Base-by-base conservation (phyloP, 2,888 invertebrate species). In the Macaria notata region DNA sequence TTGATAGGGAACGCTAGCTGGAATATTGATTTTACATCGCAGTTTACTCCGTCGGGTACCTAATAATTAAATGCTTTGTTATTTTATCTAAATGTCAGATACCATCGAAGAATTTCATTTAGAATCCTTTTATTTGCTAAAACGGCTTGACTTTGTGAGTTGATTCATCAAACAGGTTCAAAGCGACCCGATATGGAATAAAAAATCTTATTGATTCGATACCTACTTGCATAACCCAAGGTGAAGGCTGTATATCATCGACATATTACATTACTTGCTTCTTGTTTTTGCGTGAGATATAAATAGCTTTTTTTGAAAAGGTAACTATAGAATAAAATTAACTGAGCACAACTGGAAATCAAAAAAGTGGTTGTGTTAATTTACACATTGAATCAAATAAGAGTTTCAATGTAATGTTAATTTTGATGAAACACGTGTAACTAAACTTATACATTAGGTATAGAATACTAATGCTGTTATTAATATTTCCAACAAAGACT, bases 131-230 rank as follows among this genome's bases (percentile, higher is more conserved):
- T 54, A 43, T 56, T 47, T 43, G 19, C 8, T 41, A 31, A 9
- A 29, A 29, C 9, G 38, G 33, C 3, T 48, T 46, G 53, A 49
- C 42, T 38, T 53, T 58, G 31, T 53, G 42, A 43, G 36, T 53
- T 49, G 36, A 43, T 49, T 53, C 46, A 36, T 53, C 50, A 59
- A 62, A 59, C 59, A 56, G 59, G 62, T 62, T 51, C 56, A 51
- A 56, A 56, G 49, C 54, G 42, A 46, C n/a, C 46, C 45, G 48
- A 54, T 45, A 30, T 41, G 5, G 8, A 52, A 49, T 39, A 52
- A 59, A 59, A 51, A 55, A 55, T 54, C 29, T 49, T 42, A 46
- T 54, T 49, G 42, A 49, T 31, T 50, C n/a, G 8, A n/a, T 36
- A 55, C n/a, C 39, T 55, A 54, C 44, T 49, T 46, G 52, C 51